These are phyloP conservation scores for Xiphorhynchus elegans DNA, from an alignment of 2,113 vertebrate genomes.

Conservation along the genomic window DNA sequence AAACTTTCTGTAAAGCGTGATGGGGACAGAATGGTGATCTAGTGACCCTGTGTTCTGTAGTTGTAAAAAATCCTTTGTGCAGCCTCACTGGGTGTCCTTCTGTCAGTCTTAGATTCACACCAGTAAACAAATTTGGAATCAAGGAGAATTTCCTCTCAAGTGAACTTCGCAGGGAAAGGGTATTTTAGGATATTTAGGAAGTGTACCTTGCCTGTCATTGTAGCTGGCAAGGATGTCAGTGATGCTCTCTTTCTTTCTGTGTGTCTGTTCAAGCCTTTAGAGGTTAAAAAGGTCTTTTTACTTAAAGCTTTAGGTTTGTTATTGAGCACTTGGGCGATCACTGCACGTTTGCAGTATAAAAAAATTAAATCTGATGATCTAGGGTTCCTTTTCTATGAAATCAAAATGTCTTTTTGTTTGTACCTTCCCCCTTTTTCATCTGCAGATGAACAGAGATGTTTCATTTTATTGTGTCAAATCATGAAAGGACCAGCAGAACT, in stretches of 20 bases:
- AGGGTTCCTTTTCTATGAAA: not conserved
- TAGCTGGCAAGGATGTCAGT: not conserved
- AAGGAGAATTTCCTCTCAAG: not conserved
- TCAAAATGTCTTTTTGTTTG: not conserved
- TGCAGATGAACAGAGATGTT: not conserved
- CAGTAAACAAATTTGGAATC: not conserved
- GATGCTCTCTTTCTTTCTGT: not conserved
- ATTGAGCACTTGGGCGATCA: not conserved
- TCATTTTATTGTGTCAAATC: not conserved
- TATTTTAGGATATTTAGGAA: not conserved
- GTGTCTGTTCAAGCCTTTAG: not conserved
- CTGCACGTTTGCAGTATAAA: not conserved
- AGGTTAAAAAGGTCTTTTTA: not conserved
- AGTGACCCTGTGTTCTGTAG: not conserved
- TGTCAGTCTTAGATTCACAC: not conserved
- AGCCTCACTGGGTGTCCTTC: not conserved
- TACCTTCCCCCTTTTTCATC: not conserved
- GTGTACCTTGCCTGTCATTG: not conserved
- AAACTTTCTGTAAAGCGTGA: not conserved
- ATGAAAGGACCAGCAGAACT: not conserved
- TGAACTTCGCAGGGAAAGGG: not conserved
- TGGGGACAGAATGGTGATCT: not conserved
- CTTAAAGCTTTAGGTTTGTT: not conserved
- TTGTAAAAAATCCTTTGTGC: not conserved
- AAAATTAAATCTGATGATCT: not conserved